These are phyloP conservation scores for Eulemur rufifrons DNA, from an alignment of 2,113 vertebrate genomes.

Conservation along the genomic window DNA sequence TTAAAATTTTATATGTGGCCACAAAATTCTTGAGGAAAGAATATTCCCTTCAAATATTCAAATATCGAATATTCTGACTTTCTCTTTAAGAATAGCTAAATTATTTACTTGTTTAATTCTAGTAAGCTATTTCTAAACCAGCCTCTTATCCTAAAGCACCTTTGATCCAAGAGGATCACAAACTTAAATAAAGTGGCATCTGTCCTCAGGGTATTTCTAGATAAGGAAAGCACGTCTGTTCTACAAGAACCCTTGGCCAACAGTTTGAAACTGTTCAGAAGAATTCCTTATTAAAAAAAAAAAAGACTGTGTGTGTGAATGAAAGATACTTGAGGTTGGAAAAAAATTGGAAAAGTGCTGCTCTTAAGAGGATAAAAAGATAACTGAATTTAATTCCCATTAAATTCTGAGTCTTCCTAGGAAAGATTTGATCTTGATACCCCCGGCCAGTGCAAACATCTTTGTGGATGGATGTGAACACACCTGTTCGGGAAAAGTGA, in stretches of 20 bases:
- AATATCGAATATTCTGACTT: not conserved
- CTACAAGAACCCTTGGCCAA: not conserved
- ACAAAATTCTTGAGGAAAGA: slow-evolving; percentile 27
- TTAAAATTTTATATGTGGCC: not conserved
- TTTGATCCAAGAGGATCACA: slow-evolving; percentile 65
- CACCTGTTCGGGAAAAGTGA: slow-evolving; percentile 72
- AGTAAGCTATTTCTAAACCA: slow-evolving; percentile 56
- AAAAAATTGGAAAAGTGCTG: not conserved
- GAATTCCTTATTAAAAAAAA: not conserved
- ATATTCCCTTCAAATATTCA: slow-evolving; percentile 6
- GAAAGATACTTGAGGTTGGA: not conserved
- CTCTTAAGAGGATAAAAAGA: slow-evolving; percentile 17
- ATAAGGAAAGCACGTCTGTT: slow-evolving; percentile 26
- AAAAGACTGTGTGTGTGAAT: not conserved
- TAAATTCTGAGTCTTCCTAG: not conserved
- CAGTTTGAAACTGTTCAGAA: slow-evolving; percentile 14
- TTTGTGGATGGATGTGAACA: slow-evolving; percentile 41
- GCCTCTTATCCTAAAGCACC: slow-evolving; percentile 57
- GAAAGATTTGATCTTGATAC: not conserved
- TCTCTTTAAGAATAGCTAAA: slow-evolving; percentile 34
- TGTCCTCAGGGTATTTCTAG: slow-evolving; percentile 53
- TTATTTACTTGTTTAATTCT: slow-evolving; percentile 23
- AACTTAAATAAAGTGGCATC: slow-evolving; percentile 61
- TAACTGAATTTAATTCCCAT: not conserved
- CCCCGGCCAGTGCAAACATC: not conserved